A percentile compares a stretch with the other conserved stretches of the same genome.
Evolutionary conservation across 92 coral and sea anemone genomes (phyloP).

Genomic region (Bergia puertoricense): DNA sequence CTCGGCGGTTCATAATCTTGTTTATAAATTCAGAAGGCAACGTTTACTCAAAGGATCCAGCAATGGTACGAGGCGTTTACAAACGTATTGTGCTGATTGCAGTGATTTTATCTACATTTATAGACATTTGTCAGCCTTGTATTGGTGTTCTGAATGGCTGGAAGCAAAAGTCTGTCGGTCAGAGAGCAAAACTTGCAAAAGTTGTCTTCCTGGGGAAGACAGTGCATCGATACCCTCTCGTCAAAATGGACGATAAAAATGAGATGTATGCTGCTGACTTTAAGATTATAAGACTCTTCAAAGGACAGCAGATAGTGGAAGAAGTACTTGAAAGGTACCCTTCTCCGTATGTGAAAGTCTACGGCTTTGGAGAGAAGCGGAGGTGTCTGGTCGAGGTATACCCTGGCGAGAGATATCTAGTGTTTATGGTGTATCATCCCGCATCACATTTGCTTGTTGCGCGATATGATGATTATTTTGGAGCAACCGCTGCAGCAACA

Average conservation of each 20-base stretch:
- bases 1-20: conserved; percentile 28
- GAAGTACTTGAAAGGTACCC: conserved; percentile 70
- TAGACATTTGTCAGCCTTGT: conserved; percentile 74
- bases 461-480: conserved; percentile 77
- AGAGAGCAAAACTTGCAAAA: conserved; percentile 75
- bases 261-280: conserved; percentile 81
- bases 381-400: conserved; percentile 69
- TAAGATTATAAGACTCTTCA: conserved; percentile 73
- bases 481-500: conserved; percentile 83
- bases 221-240: conserved; percentile 50
- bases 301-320: conserved; percentile 77
- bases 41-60: conserved; percentile 11
- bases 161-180: conserved; percentile 68
- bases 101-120: conserved; percentile 51
- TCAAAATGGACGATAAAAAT: conserved; percentile 36
- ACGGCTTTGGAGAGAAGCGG: conserved; percentile 86
- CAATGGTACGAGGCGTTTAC: not conserved
- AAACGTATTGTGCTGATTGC: conserved; percentile 5
- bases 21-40: not conserved
- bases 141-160: conserved; percentile 74
- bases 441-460: conserved; percentile 69
- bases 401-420: conserved; percentile 75
- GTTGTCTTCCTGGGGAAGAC: conserved; percentile 92
- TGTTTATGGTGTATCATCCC: conserved; percentile 74
- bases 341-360: conserved; percentile 67